Percentiles rank a stretch among this genome's conserved stretches.
Evolutionary conservation across 2,888 invertebrate genomes (phyloP).

Genomic region (Dione juno): DNA sequence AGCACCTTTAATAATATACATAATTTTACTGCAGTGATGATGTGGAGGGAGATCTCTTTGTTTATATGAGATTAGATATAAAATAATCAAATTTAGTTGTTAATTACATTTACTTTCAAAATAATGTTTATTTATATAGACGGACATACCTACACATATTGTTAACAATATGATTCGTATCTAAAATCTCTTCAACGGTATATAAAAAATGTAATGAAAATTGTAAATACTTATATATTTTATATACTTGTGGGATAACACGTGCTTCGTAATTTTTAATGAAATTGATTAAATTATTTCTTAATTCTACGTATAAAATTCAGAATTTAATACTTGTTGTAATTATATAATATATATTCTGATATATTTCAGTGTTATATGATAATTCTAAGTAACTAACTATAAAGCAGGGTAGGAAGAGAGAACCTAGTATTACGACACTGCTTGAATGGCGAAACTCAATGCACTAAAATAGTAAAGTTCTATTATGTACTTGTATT

Average conservation of each 20-base stretch:
- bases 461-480: no score
- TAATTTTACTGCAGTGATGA: slow-evolving; percentile 14
- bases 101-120: not conserved
- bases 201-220: not conserved
- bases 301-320: not conserved
- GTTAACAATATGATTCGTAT: not conserved
- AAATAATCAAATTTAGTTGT: not conserved
- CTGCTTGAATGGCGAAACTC: no score
- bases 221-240: not conserved
- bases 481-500: no score
- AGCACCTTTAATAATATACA: slow-evolving; percentile 1
- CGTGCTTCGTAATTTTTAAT: not conserved
- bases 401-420: no score
- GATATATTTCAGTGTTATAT: no score
- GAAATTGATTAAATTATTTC: not conserved
- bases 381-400: no score
- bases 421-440: no score
- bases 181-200: no score
- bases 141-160: no score
- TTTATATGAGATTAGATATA: not conserved
- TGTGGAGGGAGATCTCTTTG: slow-evolving; percentile 8
- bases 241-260: not conserved
- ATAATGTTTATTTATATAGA: not conserved
- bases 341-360: no score
- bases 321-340: no score